Percentiles rank a stretch among this genome's conserved stretches.
These are phyloP conservation scores for Amiota communis DNA, from an alignment of 2,888 invertebrate genomes.

Conservation along the genomic window DNA sequence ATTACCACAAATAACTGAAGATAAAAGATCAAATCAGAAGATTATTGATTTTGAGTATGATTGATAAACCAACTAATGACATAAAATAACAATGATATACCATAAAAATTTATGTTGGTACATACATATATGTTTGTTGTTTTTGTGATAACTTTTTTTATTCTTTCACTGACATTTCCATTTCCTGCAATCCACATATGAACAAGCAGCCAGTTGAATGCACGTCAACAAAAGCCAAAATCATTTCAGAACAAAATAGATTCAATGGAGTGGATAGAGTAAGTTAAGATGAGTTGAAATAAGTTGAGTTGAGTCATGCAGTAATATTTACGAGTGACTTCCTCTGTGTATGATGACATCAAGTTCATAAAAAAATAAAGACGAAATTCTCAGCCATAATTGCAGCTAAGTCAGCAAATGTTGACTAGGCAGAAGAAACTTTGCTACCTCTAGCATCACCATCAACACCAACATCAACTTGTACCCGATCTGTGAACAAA, in stretches of 20 bases:
- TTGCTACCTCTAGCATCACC: no score
- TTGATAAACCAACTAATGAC: neutral
- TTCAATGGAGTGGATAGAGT: constrained; percentile 3
- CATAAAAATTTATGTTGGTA: no score
- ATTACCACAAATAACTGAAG: neutral
- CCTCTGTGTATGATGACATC: constrained; percentile 14
- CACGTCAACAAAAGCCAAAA: constrained; percentile 9
- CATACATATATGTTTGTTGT: neutral
- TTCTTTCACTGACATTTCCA: constrained; percentile 10
- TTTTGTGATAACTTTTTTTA: neutral
- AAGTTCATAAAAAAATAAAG: constrained; percentile 23
- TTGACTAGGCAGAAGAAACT: constrained; percentile 36
- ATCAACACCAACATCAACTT: no score
- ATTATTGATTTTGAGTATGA: neutral
- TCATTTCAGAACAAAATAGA: neutral
- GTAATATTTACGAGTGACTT: constrained; percentile 24
- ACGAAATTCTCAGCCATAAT: constrained; percentile 53
- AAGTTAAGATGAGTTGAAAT: neutral
- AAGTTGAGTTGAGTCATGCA: constrained; percentile 6
- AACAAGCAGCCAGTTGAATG: neutral
- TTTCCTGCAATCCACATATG: constrained; percentile 1
- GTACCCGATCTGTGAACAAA: no score
- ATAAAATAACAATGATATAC: neutral
- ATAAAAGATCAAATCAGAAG: neutral
- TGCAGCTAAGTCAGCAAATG: constrained; percentile 60